Percentiles rank a stretch among this genome's conserved stretches.
Evolutionary conservation across 2,797 vertebrate genomes (phyloP).

Genomic region (Phoebastria nigripes): DNA sequence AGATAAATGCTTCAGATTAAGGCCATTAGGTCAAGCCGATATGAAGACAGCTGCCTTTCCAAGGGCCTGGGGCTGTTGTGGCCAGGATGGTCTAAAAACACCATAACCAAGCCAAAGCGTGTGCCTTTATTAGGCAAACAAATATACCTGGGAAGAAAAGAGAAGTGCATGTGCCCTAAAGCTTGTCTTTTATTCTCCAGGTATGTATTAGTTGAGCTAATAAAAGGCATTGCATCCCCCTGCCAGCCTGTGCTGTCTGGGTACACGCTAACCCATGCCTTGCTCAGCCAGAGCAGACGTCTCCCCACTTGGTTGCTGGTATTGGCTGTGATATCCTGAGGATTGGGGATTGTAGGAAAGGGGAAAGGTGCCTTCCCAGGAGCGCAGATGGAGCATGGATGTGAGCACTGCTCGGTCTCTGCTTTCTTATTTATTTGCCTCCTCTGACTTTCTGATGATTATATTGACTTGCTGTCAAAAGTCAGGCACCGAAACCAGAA

Average conservation of each 20-base stretch:
- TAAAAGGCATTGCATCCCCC: neutral
- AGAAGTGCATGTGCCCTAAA: neutral
- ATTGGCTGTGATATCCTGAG: neutral
- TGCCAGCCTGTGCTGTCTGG: neutral
- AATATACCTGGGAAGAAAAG: neutral
- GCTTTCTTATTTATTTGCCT: neutral
- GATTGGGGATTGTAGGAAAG: neutral
- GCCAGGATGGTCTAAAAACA: neutral
- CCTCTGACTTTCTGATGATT: neutral
- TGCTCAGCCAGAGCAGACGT: neutral
- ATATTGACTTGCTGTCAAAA: neutral
- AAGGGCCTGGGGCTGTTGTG: neutral
- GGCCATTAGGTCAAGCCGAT: neutral
- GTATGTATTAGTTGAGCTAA: neutral
- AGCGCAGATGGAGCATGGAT: neutral
- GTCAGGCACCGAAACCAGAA: neutral
- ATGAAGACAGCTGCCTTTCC: neutral
- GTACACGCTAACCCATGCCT: neutral
- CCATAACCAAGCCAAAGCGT: neutral
- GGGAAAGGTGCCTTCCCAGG: neutral
- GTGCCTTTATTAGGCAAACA: neutral
- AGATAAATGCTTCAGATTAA: neutral
- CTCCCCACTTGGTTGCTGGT: neutral
- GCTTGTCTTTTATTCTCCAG: neutral
- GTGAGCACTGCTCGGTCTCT: neutral